A percentile compares a stretch with the other conserved stretches of the same genome.
These are phyloP conservation scores for Glomeris marginata DNA, from an alignment of 2,888 invertebrate species.

Conservation along the genomic window DNA sequence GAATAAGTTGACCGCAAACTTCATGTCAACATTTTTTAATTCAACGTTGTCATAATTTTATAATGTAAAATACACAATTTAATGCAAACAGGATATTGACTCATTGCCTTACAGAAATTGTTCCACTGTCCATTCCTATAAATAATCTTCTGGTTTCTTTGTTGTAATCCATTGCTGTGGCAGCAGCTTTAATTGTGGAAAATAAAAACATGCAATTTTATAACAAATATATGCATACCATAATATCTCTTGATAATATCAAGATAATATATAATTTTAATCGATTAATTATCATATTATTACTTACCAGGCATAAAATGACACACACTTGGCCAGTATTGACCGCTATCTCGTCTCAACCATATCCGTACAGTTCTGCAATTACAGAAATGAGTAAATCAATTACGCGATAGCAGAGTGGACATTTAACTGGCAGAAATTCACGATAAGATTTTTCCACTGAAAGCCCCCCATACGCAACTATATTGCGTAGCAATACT, in stretches of 20 bases:
- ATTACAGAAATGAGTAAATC: neutral
- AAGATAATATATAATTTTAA: too few relatives aligned
- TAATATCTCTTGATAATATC: too few relatives aligned
- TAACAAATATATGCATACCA: too few relatives aligned
- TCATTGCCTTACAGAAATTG: conserved; percentile 46
- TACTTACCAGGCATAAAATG: conserved; percentile 61
- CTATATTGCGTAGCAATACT: too few relatives aligned
- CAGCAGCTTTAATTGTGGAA: conserved; percentile 49
- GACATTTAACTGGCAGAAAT: neutral
- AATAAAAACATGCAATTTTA: too few relatives aligned
- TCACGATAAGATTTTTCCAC: neutral
- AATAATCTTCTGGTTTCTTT: conserved; percentile 76
- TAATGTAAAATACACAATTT: too few relatives aligned
- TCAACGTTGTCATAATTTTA: too few relatives aligned
- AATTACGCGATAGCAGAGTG: too few relatives aligned
- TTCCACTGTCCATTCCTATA: conserved; percentile 92
- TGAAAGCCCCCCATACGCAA: neutral
- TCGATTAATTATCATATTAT: conserved; percentile 2
- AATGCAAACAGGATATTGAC: too few relatives aligned
- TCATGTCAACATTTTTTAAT: neutral
- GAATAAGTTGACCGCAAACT: too few relatives aligned
- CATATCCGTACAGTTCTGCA: conserved; percentile 85
- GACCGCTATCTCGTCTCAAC: conserved; percentile 92
- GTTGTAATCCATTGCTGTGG: conserved; percentile 75
- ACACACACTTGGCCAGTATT: conserved; percentile 98